phyloP scores from a whole-genome alignment of 2,113 vertebrate species.

The Blennius ocellaris region DNA sequence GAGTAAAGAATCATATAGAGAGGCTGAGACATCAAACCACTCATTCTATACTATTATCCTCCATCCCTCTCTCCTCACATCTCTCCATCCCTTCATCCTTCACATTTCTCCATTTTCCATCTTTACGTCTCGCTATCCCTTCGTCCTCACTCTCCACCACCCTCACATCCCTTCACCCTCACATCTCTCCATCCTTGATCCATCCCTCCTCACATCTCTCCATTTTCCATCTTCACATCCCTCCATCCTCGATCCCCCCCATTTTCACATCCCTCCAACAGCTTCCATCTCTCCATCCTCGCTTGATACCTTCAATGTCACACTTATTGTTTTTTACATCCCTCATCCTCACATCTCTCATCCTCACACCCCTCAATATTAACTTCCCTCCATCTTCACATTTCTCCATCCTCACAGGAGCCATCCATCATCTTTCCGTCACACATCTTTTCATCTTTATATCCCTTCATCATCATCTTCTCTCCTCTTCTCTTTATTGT shows the following conservation, averaged over 20 bases:
- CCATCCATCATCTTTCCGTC: not conserved
- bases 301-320: no score
- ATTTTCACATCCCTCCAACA: no score
- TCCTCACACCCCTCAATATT: not conserved
- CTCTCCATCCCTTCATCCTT: not conserved
- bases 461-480: no score
- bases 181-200: no score
- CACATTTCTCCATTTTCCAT: no score
- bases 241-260: no score
- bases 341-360: not conserved
- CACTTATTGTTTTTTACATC: not conserved
- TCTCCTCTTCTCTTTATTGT: not conserved
- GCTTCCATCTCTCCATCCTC: not conserved
- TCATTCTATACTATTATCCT: slow-evolving; percentile 17
- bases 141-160: no score
- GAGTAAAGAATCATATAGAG: slow-evolving; percentile 39
- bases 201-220: no score
- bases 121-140: no score
- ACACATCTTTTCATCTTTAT: not conserved
- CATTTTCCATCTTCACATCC: no score
- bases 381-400: not conserved
- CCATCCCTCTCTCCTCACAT: not conserved
- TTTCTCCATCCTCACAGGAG: not conserved
- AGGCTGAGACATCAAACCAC: slow-evolving; percentile 12
- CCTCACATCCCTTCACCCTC: no score